Conservation (phyloP, 2,888 invertebrate species). For the Eupeodes luniger region DNA sequence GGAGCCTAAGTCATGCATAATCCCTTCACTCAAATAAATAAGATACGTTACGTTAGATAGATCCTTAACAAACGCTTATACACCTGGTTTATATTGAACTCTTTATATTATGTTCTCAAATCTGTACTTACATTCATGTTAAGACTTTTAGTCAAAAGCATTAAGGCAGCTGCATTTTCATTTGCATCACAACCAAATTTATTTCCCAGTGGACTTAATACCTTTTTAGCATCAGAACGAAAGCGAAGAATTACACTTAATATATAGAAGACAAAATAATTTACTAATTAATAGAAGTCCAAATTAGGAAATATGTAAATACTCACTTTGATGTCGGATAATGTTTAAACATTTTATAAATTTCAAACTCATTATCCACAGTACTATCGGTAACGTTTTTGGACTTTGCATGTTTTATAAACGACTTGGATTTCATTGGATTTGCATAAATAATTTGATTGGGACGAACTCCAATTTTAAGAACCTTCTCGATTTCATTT, state of each 20-base stretch:
- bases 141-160: slow-evolving; percentile 90
- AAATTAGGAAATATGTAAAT: background rate
- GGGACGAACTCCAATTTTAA: slow-evolving; percentile 79
- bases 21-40: no score
- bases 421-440: slow-evolving; percentile 96
- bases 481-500: slow-evolving; percentile 91
- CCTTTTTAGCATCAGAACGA: slow-evolving; percentile 92
- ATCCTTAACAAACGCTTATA: no score
- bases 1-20: no score
- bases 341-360: slow-evolving; percentile 93
- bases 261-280: slow-evolving; percentile 67
- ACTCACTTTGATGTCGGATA: slow-evolving; percentile 89
- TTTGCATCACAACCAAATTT: slow-evolving; percentile 96
- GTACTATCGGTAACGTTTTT: slow-evolving; percentile 93
- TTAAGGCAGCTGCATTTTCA: slow-evolving; percentile 89
- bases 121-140: slow-evolving; percentile 87
- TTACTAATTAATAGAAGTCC: background rate
- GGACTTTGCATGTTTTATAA: slow-evolving; percentile 92
- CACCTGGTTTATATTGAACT: no score
- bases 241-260: slow-evolving; percentile 93
- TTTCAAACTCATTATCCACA: slow-evolving; percentile 96
- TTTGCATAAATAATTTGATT: slow-evolving; percentile 96
- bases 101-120: no score
- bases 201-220: slow-evolving; percentile 95
- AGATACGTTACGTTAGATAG: no score